Evolutionary conservation across 2,888 invertebrate genomes (phyloP), one percentile per base, ranked within the genome.

Genomic region (Brassicogethes aeneus): DNA sequence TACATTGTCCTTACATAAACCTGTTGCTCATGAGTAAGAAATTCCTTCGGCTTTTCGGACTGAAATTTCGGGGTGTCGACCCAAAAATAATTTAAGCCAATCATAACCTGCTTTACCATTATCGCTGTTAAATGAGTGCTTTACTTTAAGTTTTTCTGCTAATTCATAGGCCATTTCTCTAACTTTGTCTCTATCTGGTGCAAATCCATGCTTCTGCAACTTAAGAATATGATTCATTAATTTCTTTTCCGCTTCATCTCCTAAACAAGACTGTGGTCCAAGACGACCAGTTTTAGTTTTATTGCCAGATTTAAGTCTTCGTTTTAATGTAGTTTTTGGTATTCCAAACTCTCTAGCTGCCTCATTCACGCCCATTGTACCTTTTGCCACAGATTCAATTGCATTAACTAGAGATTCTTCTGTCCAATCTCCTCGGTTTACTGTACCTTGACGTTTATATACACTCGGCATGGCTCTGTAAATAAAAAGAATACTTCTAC

Each of bases 141-240:
- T 41, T 15, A 48, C 39, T 10, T 29, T 13, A 13, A 48, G 12
- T 23, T 41, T 8, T 29, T 45, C 45, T 13, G 48, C 46, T 5
- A 48, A 36, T 15, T 36, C 10, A 33, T 34, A 46, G 17, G 48
- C 46, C 39, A 44, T 44, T n/a, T 12, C 12, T 16, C 48, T 15
- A 2, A 50, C 47, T 2, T 33, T 17, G 7, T 29, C 34, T 37
- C 46, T 15, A 8, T 43, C 45, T 17, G 44, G 40, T 8, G 42
- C 42, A 44, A 47, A 49, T n/a, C 49, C 47, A 13, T n/a, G 12
- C 31, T 36, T 40, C 47, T 49, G 47, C 2, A 49, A 8, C 34
- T 47, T 43, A 34, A 40, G 34, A 10, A 47, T 45, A 32, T 47
- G 45, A 3, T 10, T n/a, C 7, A 32, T 23, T 12, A 44, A 16